Conservation (phyloP, 2,797 vertebrate species). For the Pristis pectinata region DNA sequence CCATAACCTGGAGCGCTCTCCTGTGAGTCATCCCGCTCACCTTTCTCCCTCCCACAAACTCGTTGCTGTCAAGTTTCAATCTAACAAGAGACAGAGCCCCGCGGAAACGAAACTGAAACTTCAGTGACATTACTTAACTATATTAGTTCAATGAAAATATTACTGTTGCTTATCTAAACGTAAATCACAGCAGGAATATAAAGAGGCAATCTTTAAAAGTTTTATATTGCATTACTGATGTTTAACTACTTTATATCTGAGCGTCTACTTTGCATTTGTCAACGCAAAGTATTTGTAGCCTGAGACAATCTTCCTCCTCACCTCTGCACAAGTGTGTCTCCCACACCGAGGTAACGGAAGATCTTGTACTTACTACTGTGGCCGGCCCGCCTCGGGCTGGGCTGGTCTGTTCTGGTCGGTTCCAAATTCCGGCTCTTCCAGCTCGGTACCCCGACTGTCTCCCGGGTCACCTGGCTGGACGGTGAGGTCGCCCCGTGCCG, state of each 20-base stretch:
- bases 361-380: neutral
- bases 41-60: too few species aligned
- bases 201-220: neutral
- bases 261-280: neutral
- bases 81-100: too few species aligned
- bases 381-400: neutral
- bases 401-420: neutral
- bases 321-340: neutral
- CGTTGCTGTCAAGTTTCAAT: neutral
- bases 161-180: neutral
- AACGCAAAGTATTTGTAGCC: neutral
- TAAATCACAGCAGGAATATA: neutral
- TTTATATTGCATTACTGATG: neutral
- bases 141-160: neutral
- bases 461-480: neutral
- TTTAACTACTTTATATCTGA: neutral
- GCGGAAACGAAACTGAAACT: neutral
- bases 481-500: neutral
- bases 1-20: too few species aligned
- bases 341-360: neutral
- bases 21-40: too few species aligned
- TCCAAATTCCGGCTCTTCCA: neutral
- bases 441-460: neutral
- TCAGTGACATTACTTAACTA: neutral
- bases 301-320: neutral